Base-by-base conservation (phyloP, 2,888 invertebrate genomes). In the Tetanocera ferruginea region DNA sequence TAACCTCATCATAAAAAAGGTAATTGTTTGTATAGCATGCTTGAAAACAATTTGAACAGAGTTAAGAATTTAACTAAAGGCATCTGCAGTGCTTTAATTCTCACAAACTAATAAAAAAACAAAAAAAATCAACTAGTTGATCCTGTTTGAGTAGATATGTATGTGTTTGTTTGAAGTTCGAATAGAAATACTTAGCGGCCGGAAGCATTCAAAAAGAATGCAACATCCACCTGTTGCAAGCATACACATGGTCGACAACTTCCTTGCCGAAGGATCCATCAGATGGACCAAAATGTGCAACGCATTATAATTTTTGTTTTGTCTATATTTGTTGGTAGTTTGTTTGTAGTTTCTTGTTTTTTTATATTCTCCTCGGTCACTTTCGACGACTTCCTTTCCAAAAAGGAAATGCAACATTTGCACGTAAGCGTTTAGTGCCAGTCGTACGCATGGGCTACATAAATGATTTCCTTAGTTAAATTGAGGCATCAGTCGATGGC, bases 171-270 rank as follows among this genome's bases (percentile, higher is more conserved):
- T 23, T 60, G 57, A 14, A 43, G 23, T 23, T 60, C 25, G 11
- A 25, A 11, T 28, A 14, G 9, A 25, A 60, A 60, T 28, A 60
- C 57, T 60, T 60, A 28, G 25, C 11, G 57, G 43, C 67, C 67
- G 67, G 67, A 67, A 67, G 37, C 19, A 19, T 43, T 67, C 37
- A 11, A 66, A 67, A 77, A 64, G 52, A 57, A 64, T 28, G 8
- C 73, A 77, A 43, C 31, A 52, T 69, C 49, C 77, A 77, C 77
- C 77, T 77, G 77, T 77, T 77, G 74, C 73, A 69, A 25, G 28
- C 19, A 51, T 25, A 69, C 51, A 69, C 25, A 69, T 19, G 19
- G 19, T 31, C 64, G 28, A 6, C 60, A 62, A 78, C 77, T 70
- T 74, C 74, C 74, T 69, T 74, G 74, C 37, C 17, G 23, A 28